These are phyloP conservation scores for Tauraco hartlaubi DNA, from an alignment of 2,797 vertebrate genomes.

Conservation along the genomic window DNA sequence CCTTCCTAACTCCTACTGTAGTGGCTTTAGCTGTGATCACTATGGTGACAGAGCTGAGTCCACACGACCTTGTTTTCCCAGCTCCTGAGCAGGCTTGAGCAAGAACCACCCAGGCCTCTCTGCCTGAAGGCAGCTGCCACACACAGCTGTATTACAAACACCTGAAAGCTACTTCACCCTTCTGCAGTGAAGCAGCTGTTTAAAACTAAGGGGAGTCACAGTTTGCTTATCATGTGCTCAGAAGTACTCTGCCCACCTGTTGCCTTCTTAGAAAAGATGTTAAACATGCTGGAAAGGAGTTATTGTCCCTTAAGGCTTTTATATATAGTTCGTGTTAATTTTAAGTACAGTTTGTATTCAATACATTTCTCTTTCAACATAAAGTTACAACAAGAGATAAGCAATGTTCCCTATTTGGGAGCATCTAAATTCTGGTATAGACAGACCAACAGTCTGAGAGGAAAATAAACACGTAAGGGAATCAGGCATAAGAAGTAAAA, in stretches of 20 bases:
- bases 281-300: neutral
- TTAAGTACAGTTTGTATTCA: neutral
- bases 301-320: neutral
- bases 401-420: neutral
- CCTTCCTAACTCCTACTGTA: neutral
- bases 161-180: neutral
- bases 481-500: neutral
- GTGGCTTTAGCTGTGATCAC: neutral
- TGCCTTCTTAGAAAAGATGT: neutral
- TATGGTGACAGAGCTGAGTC: neutral
- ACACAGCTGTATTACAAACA: neutral
- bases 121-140: neutral
- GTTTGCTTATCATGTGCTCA: neutral
- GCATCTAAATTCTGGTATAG: neutral
- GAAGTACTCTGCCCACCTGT: neutral
- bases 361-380: neutral
- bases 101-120: neutral
- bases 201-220: neutral
- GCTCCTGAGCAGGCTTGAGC: neutral
- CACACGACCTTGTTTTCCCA: accelerated
- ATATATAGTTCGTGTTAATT: neutral
- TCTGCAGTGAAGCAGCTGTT: neutral
- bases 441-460: neutral
- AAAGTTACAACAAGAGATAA: neutral
- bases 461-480: neutral